Percentiles rank a stretch among this genome's conserved stretches.
phyloP scores from a whole-genome alignment of 1,140 invertebrate genomes.

The Rhynchophorus ferrugineus region DNA sequence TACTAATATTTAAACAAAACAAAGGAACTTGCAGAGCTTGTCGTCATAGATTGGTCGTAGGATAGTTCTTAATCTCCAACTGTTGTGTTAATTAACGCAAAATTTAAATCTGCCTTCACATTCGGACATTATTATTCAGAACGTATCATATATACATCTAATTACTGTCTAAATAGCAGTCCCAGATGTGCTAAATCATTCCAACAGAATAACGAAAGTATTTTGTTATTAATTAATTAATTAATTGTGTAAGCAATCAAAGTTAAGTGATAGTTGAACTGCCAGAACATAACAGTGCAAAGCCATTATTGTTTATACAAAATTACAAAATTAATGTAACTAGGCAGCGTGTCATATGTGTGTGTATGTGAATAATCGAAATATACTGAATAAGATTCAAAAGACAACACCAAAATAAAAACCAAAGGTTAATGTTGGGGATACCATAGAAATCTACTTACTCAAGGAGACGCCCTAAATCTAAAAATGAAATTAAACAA shows the following conservation, averaged over 20 bases:
- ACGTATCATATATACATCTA: no score
- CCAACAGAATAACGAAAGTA: neutral
- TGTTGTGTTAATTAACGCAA: no score
- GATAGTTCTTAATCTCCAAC: no score
- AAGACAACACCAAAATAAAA: slow-evolving; percentile 5
- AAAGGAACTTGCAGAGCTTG: no score
- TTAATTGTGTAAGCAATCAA: neutral
- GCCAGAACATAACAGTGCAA: slow-evolving; percentile 1
- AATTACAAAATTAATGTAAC: neutral
- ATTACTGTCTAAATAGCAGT: no score
- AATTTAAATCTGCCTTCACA: no score
- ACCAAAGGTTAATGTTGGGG: neutral
- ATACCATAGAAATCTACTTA: slow-evolving; percentile 6
- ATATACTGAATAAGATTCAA: neutral
- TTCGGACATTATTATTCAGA: no score
- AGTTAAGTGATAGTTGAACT: no score
- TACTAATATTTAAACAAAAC: no score
- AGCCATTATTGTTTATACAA: no score
- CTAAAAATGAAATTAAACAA: slow-evolving; percentile 2
- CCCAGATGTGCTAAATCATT: neutral
- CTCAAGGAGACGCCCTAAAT: neutral
- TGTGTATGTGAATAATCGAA: neutral
- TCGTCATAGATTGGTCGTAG: no score
- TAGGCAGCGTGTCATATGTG: neutral
- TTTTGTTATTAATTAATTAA: neutral